Conservation (phyloP, 1,140 invertebrate genomes). For the Drosophila novamexicana region DNA sequence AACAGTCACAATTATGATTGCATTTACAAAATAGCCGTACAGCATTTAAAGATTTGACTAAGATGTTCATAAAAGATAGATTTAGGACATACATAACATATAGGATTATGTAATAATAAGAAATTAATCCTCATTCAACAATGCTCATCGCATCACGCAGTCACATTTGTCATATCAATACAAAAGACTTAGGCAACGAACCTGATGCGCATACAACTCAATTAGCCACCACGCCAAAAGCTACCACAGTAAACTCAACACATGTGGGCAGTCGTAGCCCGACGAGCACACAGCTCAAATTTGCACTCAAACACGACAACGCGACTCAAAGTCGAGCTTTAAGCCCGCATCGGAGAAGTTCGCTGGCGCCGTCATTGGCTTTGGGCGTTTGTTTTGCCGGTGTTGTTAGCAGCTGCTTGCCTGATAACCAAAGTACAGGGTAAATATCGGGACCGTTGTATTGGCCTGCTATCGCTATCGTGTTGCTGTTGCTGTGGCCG, state of each 20-base stretch:
- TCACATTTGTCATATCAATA: constrained; percentile 10
- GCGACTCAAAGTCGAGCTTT: constrained; percentile 38
- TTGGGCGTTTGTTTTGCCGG: constrained; percentile 55
- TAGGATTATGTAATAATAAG: no score
- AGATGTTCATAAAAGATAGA: no score
- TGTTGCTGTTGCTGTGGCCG: constrained; percentile 17
- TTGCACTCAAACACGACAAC: constrained; percentile 56
- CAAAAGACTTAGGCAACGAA: constrained; percentile 69
- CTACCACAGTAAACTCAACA: constrained; percentile 31
- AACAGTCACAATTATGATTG: no score
- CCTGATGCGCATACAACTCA: constrained; percentile 18
- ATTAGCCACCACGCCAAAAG: constrained; percentile 30
- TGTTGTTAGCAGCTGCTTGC: constrained; percentile 53
- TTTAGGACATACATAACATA: no score
- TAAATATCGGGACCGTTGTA: constrained; percentile 23
- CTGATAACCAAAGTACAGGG: constrained; percentile 56
- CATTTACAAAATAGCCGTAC: no score
- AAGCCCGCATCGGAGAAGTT: constrained; percentile 15
- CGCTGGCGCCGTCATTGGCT: constrained; percentile 26
- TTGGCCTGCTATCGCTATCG: constrained; percentile 28
- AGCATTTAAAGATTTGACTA: no score
- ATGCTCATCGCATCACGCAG: not conserved
- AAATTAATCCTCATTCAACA: not conserved
- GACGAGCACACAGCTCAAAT: constrained; percentile 28
- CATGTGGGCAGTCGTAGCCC: constrained; percentile 19